Evolutionary conservation across 2,888 invertebrate species (phyloP).

Genomic region (Gymnosoma rotundatum): DNA sequence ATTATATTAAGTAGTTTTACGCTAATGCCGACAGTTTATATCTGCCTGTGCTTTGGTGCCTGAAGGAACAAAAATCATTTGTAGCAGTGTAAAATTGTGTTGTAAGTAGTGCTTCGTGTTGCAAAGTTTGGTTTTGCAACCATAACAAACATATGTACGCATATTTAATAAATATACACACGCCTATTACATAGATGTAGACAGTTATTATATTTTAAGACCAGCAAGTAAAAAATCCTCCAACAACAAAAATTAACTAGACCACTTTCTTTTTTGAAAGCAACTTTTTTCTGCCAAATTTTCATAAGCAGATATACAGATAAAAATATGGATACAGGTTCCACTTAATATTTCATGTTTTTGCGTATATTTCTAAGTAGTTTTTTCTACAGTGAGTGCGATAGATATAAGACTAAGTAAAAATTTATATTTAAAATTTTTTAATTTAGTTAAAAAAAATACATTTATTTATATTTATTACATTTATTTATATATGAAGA

Average conservation of each 20-base stretch:
- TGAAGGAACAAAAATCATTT: constrained; percentile 25
- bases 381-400: not conserved
- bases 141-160: not conserved
- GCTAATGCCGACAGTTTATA: constrained; percentile 13
- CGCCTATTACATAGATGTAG: not conserved
- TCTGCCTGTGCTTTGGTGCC: constrained; percentile 26
- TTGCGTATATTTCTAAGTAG: not conserved
- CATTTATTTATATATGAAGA: too few relatives aligned
- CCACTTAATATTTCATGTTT: constrained; percentile 30
- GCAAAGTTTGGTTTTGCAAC: constrained; percentile 1
- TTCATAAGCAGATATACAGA: constrained; percentile 11
- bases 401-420: not conserved
- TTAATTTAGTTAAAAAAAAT: too few relatives aligned
- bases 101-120: constrained; percentile 6
- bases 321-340: constrained; percentile 36
- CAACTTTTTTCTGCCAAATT: constrained; percentile 8
- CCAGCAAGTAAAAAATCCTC: constrained; percentile 27
- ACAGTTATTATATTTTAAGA: constrained; percentile 37
- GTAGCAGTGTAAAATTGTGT: constrained; percentile 7
- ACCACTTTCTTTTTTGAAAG: constrained; percentile 46
- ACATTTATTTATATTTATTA: too few relatives aligned
- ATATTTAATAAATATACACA: constrained; percentile 1
- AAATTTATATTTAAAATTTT: too few relatives aligned
- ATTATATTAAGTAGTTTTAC: constrained; percentile 42
- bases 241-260: constrained; percentile 29